Evolutionary conservation across 2,888 invertebrate species (phyloP).

Genomic region (Rhingia campestris): DNA sequence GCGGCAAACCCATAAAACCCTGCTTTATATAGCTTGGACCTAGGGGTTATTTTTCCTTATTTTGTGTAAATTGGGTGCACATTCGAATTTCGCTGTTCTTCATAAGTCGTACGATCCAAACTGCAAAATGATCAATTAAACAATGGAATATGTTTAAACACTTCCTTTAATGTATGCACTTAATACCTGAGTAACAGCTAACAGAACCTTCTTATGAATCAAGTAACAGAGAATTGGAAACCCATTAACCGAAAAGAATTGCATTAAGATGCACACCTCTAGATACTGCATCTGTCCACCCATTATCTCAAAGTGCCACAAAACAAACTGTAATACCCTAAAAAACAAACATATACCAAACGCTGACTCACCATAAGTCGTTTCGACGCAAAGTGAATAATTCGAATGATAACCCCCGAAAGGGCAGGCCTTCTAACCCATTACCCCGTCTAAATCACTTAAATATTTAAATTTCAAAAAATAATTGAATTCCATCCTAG

Average conservation of each 20-base stretch:
- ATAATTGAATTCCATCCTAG: not conserved
- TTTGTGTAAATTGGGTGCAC: no score
- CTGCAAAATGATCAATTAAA: no score
- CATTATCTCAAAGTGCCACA: not conserved
- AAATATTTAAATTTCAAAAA: constrained; percentile 43
- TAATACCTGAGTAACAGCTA: no score
- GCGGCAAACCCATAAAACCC: no score
- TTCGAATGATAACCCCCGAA: constrained; percentile 11
- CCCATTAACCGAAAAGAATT: not conserved
- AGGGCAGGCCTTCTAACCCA: constrained; percentile 12
- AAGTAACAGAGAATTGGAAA: no score
- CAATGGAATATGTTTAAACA: no score
- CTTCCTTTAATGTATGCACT: no score
- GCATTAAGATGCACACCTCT: not conserved
- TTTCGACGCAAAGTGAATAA: constrained; percentile 12
- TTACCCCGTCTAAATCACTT: constrained; percentile 33
- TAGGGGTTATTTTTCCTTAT: no score
- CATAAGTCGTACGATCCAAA: no score
- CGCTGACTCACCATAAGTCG: not conserved
- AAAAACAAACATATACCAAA: not conserved
- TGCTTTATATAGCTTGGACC: no score
- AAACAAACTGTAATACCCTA: not conserved
- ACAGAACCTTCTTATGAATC: no score
- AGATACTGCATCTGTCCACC: not conserved
- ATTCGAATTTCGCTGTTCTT: no score